These are phyloP conservation scores for Athene cunicularia DNA, from an alignment of 2,113 vertebrate species.

Conservation along the genomic window DNA sequence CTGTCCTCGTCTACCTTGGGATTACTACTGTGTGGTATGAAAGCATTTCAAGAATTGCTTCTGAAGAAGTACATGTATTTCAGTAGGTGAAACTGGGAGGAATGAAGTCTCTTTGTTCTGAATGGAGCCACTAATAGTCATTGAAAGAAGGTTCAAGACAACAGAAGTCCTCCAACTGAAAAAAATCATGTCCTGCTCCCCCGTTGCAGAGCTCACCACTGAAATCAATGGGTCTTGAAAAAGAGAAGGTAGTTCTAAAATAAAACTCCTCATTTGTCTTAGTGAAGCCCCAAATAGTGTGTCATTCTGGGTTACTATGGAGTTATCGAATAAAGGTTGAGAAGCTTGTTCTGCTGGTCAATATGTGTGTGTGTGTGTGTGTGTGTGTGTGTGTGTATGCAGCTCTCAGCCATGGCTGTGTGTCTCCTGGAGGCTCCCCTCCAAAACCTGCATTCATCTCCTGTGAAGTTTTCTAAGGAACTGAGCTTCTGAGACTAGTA, in stretches of 20 bases:
- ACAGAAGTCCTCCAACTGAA: neutral
- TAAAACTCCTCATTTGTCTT: neutral
- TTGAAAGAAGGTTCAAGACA: neutral
- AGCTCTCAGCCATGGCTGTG: neutral
- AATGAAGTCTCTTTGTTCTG: neutral
- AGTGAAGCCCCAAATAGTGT: neutral
- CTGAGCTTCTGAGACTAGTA: neutral
- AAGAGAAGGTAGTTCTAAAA: neutral
- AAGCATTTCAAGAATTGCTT: neutral
- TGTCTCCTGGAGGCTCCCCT: neutral
- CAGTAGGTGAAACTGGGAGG: neutral
- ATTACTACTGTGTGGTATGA: neutral
- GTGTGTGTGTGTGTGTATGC: neutral
- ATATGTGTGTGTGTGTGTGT: neutral
- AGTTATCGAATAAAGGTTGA: slow-evolving; percentile 13
- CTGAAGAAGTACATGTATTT: neutral
- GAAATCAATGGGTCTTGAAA: neutral
- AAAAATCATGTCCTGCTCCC: neutral
- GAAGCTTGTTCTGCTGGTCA: slow-evolving; percentile 16
- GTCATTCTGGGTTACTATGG: slow-evolving; percentile 8
- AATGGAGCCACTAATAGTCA: neutral
- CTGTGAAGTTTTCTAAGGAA: neutral
- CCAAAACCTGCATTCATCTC: neutral
- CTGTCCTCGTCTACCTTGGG: neutral
- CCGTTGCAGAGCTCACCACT: neutral